A percentile compares a stretch with the other conserved stretches of the same genome.
These are phyloP conservation scores for Amphipoea lucens DNA, from an alignment of 2,888 invertebrate species.

Conservation along the genomic window DNA sequence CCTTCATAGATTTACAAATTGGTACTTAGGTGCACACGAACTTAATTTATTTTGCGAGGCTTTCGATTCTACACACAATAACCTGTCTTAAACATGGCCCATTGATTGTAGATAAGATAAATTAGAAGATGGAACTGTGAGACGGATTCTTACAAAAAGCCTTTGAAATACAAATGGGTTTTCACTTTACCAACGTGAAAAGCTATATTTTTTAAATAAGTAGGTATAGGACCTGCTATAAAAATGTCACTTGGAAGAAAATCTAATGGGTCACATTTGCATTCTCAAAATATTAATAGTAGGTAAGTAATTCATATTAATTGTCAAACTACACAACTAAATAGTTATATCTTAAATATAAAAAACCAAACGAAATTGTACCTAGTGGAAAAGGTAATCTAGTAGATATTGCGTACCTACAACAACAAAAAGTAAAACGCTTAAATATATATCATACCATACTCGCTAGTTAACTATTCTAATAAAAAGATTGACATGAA, in stretches of 20 bases:
- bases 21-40: background rate
- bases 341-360: too few species aligned
- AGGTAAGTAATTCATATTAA: too few species aligned
- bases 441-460: too few species aligned
- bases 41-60: background rate
- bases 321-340: too few species aligned
- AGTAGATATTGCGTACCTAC: too few species aligned
- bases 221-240: background rate
- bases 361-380: too few species aligned
- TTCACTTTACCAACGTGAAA: background rate
- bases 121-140: background rate
- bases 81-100: background rate
- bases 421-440: too few species aligned
- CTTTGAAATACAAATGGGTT: too few species aligned
- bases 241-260: background rate
- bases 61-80: background rate
- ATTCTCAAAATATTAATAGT: background rate
- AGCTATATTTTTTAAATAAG: background rate
- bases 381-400: too few species aligned
- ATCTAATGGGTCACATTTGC: too few species aligned
- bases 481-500: too few species aligned
- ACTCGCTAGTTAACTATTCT: too few species aligned
- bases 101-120: background rate
- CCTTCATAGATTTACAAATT: constrained; percentile 6
- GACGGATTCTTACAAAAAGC: background rate